phyloP scores from a whole-genome alignment of 2,888 invertebrate species.

The Synergus umbraculus region DNA sequence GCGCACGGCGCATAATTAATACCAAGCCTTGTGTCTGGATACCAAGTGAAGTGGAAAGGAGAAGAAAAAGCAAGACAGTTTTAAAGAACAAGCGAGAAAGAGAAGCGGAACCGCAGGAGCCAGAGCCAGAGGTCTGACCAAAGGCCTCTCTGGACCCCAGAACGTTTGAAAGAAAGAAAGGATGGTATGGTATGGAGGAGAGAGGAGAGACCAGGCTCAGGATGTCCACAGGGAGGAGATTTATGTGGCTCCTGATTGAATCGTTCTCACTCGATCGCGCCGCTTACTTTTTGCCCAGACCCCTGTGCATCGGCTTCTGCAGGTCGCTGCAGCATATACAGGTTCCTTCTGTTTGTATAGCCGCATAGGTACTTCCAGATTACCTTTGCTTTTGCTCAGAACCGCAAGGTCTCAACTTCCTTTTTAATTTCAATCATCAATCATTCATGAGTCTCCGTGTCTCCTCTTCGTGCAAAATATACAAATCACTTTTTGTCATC shows the following conservation, averaged over 20 bases:
- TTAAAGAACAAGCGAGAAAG: slow-evolving; percentile 45
- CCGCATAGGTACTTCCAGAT: slow-evolving; percentile 48
- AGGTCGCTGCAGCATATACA: slow-evolving; percentile 41
- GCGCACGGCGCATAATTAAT: slow-evolving; percentile 76
- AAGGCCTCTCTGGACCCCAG: slow-evolving; percentile 53
- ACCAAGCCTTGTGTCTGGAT: slow-evolving; percentile 57
- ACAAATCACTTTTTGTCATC: slow-evolving; percentile 32
- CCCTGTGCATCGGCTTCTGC: slow-evolving; percentile 55
- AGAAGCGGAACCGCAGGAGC: slow-evolving; percentile 49
- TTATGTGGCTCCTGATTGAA: slow-evolving; percentile 78
- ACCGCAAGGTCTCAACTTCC: slow-evolving; percentile 9
- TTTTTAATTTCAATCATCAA: slow-evolving; percentile 39
- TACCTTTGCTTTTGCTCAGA: slow-evolving; percentile 40
- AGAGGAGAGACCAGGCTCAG: slow-evolving; percentile 59
- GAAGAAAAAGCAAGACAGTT: slow-evolving; percentile 23
- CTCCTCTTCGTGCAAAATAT: slow-evolving; percentile 26
- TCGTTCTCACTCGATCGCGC: slow-evolving; percentile 78
- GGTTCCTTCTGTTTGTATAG: slow-evolving; percentile 31
- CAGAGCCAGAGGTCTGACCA: slow-evolving; percentile 54
- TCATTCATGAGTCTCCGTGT: slow-evolving; percentile 32
- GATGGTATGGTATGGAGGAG: slow-evolving; percentile 29
- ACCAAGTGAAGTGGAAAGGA: slow-evolving; percentile 48
- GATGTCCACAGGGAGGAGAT: slow-evolving; percentile 76
- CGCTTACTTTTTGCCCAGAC: slow-evolving; percentile 74
- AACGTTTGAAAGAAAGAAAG: slow-evolving; percentile 59